Base-by-base conservation (phyloP, 1,140 invertebrate species). In the Liolophura sinensis region DNA sequence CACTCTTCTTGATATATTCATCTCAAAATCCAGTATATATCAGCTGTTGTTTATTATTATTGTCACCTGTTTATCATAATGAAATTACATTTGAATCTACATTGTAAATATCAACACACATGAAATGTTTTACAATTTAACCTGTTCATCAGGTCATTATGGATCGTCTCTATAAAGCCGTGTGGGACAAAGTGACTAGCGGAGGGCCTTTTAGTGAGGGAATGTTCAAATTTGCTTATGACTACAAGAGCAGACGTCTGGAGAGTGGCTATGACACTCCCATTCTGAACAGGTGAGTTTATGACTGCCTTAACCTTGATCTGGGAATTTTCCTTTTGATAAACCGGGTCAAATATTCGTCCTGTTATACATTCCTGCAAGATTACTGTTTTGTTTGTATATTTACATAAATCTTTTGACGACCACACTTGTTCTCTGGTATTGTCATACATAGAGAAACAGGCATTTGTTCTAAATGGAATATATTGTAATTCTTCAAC, bases 131-230 rank as follows among this genome's bases (percentile, higher is more conserved):
- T n/a, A n/a, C n/a, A n/a, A n/a, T n/a, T n/a, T n/a, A n/a, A n/a
- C n/a, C n/a, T n/a, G n/a, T 78, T 73, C 87, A 88, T 14, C 85
- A 95, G 91, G 85, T 96, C 22, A 96, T 98, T 67, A 89, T 98
- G 79, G 96, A 98, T 85, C 90, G 97, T 65, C 93, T 99, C 66
- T 96, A 94, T 73, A 98, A 98, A 85, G 93, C 91, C 60, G 95
- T 98, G 64, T 93, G 93, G 79, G 94, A 97, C 71, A 94, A 95
- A 80, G 91, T 98, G 5, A 90, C 90, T 27, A 90, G 90, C 24
- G 90, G 91, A 31, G 90, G 92, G 12, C 85, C 87, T 18, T 88
- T 95, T 46, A 89, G 89, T 54, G 89, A 91, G 78, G 90, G 91
- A 1, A 48, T 85, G 27, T 97, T 98, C 86, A 90, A 93, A 78